Percentiles rank a stretch among this genome's conserved stretches.
These are phyloP conservation scores for Porites lobata DNA, from an alignment of 92 coral and sea anemone species.

Conservation along the genomic window DNA sequence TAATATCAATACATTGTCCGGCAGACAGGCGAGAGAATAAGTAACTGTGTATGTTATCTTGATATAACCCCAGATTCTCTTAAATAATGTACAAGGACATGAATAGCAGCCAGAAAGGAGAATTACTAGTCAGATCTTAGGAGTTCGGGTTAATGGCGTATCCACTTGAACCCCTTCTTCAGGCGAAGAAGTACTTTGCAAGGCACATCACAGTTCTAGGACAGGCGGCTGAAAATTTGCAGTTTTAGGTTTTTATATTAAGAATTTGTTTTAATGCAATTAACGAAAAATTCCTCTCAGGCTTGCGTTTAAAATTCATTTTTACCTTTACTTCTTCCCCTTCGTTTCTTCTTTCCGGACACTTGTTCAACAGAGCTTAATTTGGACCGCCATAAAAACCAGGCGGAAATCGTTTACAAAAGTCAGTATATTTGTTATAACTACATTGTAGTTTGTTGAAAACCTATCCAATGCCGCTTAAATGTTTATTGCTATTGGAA, in stretches of 20 bases:
- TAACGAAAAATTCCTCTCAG: neutral
- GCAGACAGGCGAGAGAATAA: too few relatives aligned
- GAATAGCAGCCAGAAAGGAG: too few relatives aligned
- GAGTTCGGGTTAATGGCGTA: too few relatives aligned
- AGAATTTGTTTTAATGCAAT: neutral
- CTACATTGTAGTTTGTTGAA: neutral
- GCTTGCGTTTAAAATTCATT: neutral
- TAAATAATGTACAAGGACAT: too few relatives aligned
- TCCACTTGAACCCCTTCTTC: too few relatives aligned
- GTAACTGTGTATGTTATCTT: too few relatives aligned
- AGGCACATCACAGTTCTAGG: neutral
- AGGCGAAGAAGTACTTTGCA: neutral
- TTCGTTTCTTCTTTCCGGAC: neutral
- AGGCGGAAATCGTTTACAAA: slow-evolving; percentile 19
- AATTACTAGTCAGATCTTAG: too few relatives aligned
- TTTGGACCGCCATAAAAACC: neutral
- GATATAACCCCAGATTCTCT: too few relatives aligned
- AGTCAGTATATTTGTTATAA: neutral
- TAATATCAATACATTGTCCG: too few relatives aligned
- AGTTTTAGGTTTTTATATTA: too few relatives aligned
- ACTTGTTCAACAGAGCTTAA: too few relatives aligned
- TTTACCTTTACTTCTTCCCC: neutral
- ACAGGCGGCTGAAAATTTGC: neutral
- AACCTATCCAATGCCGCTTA: neutral
- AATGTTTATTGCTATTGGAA: neutral